Percentiles rank a stretch among this genome's conserved stretches.
phyloP scores from a whole-genome alignment of 2,797 vertebrate genomes.

The Picus viridis region DNA sequence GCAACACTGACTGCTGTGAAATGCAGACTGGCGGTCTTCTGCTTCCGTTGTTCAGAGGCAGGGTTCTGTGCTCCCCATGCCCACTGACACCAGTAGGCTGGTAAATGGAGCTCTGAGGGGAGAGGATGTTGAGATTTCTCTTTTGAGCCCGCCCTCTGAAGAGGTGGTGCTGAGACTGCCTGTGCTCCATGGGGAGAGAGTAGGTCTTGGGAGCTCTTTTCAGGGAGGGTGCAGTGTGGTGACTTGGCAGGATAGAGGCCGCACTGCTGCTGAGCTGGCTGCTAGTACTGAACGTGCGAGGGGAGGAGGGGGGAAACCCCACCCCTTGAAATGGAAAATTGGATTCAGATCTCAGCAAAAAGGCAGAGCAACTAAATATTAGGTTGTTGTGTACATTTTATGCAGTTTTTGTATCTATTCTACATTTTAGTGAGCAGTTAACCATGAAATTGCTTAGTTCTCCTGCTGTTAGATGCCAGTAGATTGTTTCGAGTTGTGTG shows the following conservation, averaged over 20 bases:
- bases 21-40: conserved; percentile 2
- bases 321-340: neutral
- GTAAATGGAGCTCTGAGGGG: conserved; percentile 35
- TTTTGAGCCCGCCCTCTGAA: neutral
- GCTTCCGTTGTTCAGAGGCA: conserved; percentile 16
- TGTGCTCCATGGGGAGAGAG: neutral
- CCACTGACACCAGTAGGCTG: neutral
- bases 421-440: conserved; percentile 74
- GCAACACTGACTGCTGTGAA: conserved; percentile 67
- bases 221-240: neutral
- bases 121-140: conserved; percentile 6
- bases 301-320: too few species aligned
- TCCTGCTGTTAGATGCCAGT: conserved; percentile 74
- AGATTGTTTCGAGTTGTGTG: conserved; percentile 72
- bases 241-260: conserved; percentile 27
- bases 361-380: conserved; percentile 53
- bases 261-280: conserved; percentile 54
- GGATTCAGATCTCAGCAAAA: conserved; percentile 58
- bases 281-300: neutral
- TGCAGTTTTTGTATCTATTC: conserved; percentile 73
- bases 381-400: conserved; percentile 73
- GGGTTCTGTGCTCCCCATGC: neutral
- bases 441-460: conserved; percentile 72
- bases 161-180: conserved; percentile 20
- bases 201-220: neutral